Base-by-base conservation (phyloP, 2,113 vertebrate genomes). In the Corythaeola cristata region DNA sequence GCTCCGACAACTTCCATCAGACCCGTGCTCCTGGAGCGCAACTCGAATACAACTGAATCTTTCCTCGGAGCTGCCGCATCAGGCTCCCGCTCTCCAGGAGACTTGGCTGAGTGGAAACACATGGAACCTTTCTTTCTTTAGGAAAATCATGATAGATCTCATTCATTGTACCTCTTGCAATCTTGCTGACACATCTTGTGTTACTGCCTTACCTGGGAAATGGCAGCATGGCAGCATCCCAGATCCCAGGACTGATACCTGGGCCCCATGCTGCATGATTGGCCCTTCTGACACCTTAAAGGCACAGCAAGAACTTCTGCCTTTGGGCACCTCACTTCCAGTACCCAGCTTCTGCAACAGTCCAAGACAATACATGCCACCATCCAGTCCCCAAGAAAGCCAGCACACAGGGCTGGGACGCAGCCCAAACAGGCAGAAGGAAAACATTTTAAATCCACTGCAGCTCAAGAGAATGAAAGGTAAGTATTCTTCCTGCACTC, bases 1-100 rank as follows among this genome's bases (percentile, higher is more conserved):
- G 33, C 60, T 59, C 45, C 30, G 47, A 47, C 56, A 56, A 45
- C 35, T 52, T 58, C 58, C 62, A 6, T 7, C 56, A 37, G 52
- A 56, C 23, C 47, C 0, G 0, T 3, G 7, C 49, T 72, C 30
- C 59, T 16, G n/a, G 1, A 39, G 21, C 0, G 2, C 18, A 50
- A 5, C 37, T 62, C 52, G 1, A 28, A 23, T 22, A 19, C 15
- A 50, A 56, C 49, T 9, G 37, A 73, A 1, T 30, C 44, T 22
- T 73, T 55, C 39, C 64, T 76, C 68, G 37, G 59, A 58, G 52
- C 58, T 76, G 27, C 49, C 21, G 63, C 26, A 35, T 41, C 39
- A n/a, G 22, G n/a, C 58, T 80, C 58, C 33, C 4, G 5, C 32
- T 49, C 73, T 63, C 26, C 44, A 74, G 41, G 41, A 68, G 26